Conservation (phyloP, 2,113 vertebrate genomes). For the Odontophorus gujanensis region DNA sequence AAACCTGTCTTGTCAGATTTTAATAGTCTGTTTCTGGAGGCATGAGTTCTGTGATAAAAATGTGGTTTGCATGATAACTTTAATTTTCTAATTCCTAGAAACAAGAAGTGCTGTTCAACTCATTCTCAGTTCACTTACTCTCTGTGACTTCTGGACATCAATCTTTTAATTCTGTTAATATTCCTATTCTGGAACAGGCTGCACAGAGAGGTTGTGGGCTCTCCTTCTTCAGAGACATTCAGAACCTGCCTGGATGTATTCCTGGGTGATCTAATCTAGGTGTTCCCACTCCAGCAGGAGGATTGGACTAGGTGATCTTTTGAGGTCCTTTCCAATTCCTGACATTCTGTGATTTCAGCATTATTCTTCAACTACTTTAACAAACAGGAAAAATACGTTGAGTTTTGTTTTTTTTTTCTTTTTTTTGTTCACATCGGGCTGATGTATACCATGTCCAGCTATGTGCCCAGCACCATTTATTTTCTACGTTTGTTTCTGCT, state of each 20-base stretch:
- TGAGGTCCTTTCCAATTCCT: too few relatives aligned
- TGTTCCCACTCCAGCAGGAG: too few relatives aligned
- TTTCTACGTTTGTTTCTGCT: background rate
- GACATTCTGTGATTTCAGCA: background rate
- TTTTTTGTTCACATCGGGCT: background rate
- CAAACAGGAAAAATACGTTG: background rate
- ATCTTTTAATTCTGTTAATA: background rate
- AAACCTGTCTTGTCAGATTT: background rate
- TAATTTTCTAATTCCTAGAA: background rate
- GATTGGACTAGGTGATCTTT: too few relatives aligned
- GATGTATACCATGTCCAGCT: background rate
- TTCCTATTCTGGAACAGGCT: too few relatives aligned
- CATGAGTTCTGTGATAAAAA: background rate
- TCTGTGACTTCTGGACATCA: background rate
- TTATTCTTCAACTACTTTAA: background rate
- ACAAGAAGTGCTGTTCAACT: background rate
- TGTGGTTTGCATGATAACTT: background rate
- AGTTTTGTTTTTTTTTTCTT: background rate
- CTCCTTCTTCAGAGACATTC: too few relatives aligned
- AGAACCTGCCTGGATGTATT: too few relatives aligned
- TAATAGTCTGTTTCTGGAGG: background rate
- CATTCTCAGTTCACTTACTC: background rate
- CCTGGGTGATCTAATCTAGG: too few relatives aligned
- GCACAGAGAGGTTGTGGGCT: too few relatives aligned
- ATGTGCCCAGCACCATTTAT: rapidly evolving